A percentile compares a stretch with the other conserved stretches of the same genome.
These are phyloP conservation scores for Gobionotothen gibberifrons DNA, from an alignment of 2,797 vertebrate species.

Conservation along the genomic window DNA sequence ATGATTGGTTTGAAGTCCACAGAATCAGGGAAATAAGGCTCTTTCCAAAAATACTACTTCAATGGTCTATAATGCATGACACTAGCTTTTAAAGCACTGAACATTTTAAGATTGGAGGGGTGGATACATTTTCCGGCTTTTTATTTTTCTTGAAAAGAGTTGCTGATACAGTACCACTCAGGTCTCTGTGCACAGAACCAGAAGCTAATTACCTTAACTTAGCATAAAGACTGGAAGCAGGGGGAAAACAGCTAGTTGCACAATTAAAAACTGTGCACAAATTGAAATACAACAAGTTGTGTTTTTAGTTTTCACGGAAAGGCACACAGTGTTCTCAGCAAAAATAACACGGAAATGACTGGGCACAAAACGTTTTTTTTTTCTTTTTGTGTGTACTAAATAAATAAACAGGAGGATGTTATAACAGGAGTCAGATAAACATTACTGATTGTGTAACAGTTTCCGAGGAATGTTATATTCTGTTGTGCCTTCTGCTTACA, in stretches of 20 bases:
- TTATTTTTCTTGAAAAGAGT: background rate
- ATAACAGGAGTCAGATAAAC: constrained; percentile 9
- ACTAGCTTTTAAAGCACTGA: background rate
- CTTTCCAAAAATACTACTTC: constrained; percentile 10
- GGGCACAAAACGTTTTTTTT: too few relatives aligned
- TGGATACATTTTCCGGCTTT: background rate
- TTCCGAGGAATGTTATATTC: background rate
- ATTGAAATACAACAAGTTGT: background rate
- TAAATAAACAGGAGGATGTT: too few relatives aligned
- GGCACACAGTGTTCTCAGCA: background rate
- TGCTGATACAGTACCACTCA: background rate
- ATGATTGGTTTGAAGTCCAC: constrained; percentile 20
- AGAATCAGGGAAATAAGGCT: background rate
- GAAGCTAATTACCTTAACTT: background rate
- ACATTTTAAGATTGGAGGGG: background rate
- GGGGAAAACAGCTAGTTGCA: too few relatives aligned
- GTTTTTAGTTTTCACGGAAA: background rate
- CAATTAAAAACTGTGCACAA: background rate
- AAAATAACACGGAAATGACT: too few relatives aligned
- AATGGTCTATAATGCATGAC: background rate
- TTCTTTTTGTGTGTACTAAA: too few relatives aligned
- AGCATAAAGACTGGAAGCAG: too few relatives aligned
- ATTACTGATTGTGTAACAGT: constrained; percentile 3
- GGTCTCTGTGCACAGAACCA: background rate
- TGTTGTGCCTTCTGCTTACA: constrained; percentile 72